Evolutionary conservation across 2,797 vertebrate species (phyloP), one percentile per base, ranked within the genome.

Genomic region (Neostethus bicornis): DNA sequence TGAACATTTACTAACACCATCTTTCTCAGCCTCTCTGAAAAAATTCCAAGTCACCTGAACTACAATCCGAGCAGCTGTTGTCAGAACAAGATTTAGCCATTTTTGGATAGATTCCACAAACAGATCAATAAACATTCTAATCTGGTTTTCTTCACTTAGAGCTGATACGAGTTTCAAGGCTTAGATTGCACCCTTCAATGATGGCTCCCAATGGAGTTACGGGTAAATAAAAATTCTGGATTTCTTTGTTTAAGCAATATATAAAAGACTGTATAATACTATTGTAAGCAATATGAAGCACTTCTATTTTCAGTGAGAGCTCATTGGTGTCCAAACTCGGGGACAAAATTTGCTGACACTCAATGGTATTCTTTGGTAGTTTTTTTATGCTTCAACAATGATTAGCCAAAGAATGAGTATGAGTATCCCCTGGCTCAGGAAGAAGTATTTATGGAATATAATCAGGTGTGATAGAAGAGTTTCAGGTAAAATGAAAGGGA

Each of bases 1-100:
- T 65, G 73, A 52, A 42, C 13, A 12, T 72, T 47, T 52, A 48
- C 44, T 49, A 51, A 44, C 63, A 70, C 62, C 61, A 41, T 50
- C 50, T 73, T 55, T 56, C 56, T 35, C 62, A 77, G 59, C 47
- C 57, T 74, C 31, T 49, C 55, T 56, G 61, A 84, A 69, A 75
- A 73, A 81, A 81, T 72, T 75, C 45, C 31, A 51, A 79, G 50
- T 71, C 78, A 70, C 70, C 80, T 73, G 58, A 79, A 39, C 80
- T 51, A 47, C 77, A 75, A 85, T 85, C 67, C 79, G 45, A 79
- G 71, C 79, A 82, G 83, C 77, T 86, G 83, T 82, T 76, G 66
- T 68, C 51, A 58, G 63, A 70, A 66, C 64, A 39, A 55, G 63
- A n/a, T 37, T 61, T 70, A 53, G 5, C 9, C 16, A 66, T 63